A percentile compares a stretch with the other conserved stretches of the same genome.
These are phyloP conservation scores for Aegotheles bennettii DNA, from an alignment of 2,113 vertebrate species.

Conservation along the genomic window DNA sequence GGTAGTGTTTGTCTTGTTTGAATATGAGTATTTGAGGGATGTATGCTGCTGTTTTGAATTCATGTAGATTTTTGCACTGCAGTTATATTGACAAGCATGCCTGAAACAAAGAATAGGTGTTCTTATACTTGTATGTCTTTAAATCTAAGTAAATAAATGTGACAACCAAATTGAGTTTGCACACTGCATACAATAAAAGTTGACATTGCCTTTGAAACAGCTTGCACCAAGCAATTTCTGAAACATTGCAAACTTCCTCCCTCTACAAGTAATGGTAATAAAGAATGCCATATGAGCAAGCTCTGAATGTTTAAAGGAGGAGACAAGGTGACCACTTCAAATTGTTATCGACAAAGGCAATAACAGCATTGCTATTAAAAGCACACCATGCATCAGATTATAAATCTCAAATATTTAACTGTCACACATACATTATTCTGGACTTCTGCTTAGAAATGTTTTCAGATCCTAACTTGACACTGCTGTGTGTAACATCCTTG, in stretches of 20 bases:
- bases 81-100: not conserved
- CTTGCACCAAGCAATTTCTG: not conserved
- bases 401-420: slow-evolving; percentile 23
- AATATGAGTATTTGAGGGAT: not conserved
- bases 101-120: not conserved
- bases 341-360: not conserved
- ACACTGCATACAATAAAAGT: not conserved
- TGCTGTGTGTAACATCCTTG: not conserved
- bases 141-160: not conserved
- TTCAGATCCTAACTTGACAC: not conserved
- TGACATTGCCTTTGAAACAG: not conserved
- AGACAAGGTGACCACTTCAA: not conserved
- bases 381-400: not conserved
- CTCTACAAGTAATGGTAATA: not conserved
- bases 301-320: not conserved
- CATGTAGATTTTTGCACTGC: not conserved
- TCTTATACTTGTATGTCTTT: not conserved
- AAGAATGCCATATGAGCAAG: not conserved
- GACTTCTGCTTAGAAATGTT: not conserved
- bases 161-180: not conserved
- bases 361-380: slow-evolving; percentile 10
- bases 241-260: not conserved
- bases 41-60: not conserved
- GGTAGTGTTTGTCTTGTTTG: not conserved
- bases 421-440: not conserved